Base-by-base conservation (phyloP, 2,113 vertebrate species). In the Amphiprion ocellaris region DNA sequence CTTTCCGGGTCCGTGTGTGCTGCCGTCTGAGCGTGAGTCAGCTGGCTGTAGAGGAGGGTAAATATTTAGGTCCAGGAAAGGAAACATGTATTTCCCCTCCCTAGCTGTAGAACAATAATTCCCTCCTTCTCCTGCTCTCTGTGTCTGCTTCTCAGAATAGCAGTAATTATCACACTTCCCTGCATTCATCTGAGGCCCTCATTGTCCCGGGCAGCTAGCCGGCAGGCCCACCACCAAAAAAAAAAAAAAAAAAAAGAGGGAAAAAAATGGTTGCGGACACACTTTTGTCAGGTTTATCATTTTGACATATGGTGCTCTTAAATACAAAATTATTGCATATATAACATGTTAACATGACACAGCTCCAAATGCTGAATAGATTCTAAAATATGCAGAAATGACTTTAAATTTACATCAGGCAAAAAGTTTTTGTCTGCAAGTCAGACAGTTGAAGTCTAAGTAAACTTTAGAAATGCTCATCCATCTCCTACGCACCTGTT, bases 101-200 rank as follows among this genome's bases (percentile, higher is more conserved):
- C 85, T 81, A 73, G 56, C 83, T 66, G 21, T 85, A 90, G 88
- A 95, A 92, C 85, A 95, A 95, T 92, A 90, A 92, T 94, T 93
- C 90, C 86, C 90, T 89, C 82, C 82, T 83, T 91, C 76, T 63
- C 75, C 72, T 83, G 91, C 87, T 80, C 77, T 88, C 67, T 81
- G 77, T 76, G 90, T 77, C 71, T 69, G 69, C 74, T 79, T 93
- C 92, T 92, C 41, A 71, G 89, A 88, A 94, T 94, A 94, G 94
- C 91, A 90, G 87, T 92, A 95, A 96, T 95, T 95, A 96, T 95
- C 95, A 96, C 94, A 94, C 89, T 95, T 95, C 94, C 92, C 94
- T 92, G 91, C 86, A 96, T 96, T 95, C 95, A 95, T 89, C 79
- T 56, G 70, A 84, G 89, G 77, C 74, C 62, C 49, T 92, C 86